Evolutionary conservation across 2,113 vertebrate genomes (phyloP), one percentile per base, ranked within the genome.

Genomic region (Eulacestoma nigropectus): DNA sequence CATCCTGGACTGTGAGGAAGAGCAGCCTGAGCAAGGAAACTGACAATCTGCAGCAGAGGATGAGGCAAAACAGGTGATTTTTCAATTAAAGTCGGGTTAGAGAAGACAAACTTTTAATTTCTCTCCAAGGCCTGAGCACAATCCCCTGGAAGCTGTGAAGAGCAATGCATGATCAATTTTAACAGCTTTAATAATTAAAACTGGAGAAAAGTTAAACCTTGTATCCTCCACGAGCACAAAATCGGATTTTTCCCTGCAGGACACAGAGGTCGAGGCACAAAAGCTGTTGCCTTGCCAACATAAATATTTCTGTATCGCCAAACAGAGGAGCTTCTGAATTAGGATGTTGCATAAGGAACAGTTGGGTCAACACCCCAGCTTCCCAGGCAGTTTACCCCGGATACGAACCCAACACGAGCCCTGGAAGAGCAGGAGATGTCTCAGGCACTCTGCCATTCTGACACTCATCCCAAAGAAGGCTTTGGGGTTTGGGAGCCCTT

Each of bases 211-310:
- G 46, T 33, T 65, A 72, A 87, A 84, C 33, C n/a, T 39, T 17
- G 16, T 9, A 37, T 69, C 32, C 13, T 93, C 33, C 50, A 50
- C 1, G 11, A 94, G 63, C 18, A 59, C 21, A 46, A 75, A 78
- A 25, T 56, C 23, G 5, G 60, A 30, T 68, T 75, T 62, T 64
- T 46, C 77, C 59, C 62, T 17, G 35, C 20, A 89, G 73, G 52
- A 89, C 15, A 6, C 42, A 29, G 47, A 80, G 56, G 79, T 46
- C 1, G 1, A 95, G 67, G 59, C 77, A 89, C 20, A 79, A 80
- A 80, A 94, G 50, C 59, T 62, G 92, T 94, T 96, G 82, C 90
- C 93, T 90, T 67, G 94, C 96, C 95, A 97, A 96, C 89, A 89
- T 50, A 96, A 95, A 95, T 95, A 96, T 96, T 96, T 87, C 87